Conservation (phyloP, 1,140 invertebrate species). For the Telenomus remus region DNA sequence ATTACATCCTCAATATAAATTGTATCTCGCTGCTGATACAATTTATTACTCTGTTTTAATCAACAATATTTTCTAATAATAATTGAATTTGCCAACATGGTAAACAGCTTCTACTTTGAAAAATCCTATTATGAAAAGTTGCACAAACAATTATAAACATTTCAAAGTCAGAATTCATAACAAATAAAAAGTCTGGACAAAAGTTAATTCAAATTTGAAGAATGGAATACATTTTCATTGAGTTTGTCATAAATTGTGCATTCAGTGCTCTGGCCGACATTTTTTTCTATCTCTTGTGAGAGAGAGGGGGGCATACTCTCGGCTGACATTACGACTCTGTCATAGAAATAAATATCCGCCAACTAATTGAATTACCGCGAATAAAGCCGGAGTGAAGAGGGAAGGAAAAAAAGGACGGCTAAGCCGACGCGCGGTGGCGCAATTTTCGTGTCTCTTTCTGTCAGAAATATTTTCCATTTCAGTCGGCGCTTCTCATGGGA, state of each 20-base stretch:
- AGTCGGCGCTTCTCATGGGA: slow-evolving; percentile 32
- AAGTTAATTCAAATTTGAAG: no score
- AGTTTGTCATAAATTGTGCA: no score
- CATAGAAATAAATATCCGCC: slow-evolving; percentile 14
- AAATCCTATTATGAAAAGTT: no score
- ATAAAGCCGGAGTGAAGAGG: background rate
- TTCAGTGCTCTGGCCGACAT: no score
- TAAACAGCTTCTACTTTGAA: no score
- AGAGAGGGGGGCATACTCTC: background rate
- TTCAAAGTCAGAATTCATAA: no score
- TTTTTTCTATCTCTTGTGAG: background rate
- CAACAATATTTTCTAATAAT: no score
- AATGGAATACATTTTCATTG: no score
- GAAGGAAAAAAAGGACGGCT: slow-evolving; percentile 11
- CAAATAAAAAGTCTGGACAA: no score
- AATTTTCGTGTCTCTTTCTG: slow-evolving; percentile 42
- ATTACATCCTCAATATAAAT: slow-evolving; percentile 10
- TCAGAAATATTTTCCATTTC: slow-evolving; percentile 52
- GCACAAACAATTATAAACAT: no score
- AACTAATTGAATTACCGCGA: slow-evolving; percentile 13
- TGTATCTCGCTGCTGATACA: slow-evolving; percentile 16
- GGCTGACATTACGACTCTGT: background rate
- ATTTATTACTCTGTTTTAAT: background rate
- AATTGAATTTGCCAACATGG: no score
- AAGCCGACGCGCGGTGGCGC: slow-evolving; percentile 7